A percentile compares a stretch with the other conserved stretches of the same genome.
phyloP scores from a whole-genome alignment of 35 echinoderm and acorn worm genomes.

The Amphiura filiformis region DNA sequence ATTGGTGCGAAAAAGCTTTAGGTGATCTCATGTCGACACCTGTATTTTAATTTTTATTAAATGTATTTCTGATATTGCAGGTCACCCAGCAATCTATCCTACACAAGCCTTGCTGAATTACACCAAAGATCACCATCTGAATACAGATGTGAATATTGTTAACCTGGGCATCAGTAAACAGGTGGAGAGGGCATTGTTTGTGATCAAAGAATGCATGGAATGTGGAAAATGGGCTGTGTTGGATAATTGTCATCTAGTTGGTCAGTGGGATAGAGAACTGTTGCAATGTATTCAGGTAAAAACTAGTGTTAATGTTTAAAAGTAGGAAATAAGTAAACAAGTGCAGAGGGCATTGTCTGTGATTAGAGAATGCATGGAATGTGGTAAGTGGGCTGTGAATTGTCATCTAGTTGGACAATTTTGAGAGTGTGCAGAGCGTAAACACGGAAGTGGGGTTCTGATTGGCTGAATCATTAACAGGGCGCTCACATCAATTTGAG shows the following conservation, averaged over 20 bases:
- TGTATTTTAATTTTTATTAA: no score
- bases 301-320: no score
- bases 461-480: no score
- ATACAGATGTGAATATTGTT: constrained; percentile 45
- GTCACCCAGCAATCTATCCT: not conserved
- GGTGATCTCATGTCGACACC: no score
- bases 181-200: constrained; percentile 29
- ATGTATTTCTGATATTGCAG: no score
- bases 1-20: no score
- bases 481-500: no score
- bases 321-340: constrained; percentile 13
- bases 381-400: constrained; percentile 83
- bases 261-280: constrained; percentile 35
- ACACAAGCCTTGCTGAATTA: not conserved
- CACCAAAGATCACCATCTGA: not conserved
- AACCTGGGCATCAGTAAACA: constrained; percentile 67
- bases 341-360: constrained; percentile 34
- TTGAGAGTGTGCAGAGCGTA: no score
- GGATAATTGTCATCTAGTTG: constrained; percentile 74
- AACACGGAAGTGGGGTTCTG: no score
- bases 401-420: constrained; percentile 69
- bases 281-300: constrained; percentile 59
- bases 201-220: constrained; percentile 50
- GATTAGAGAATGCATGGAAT: constrained; percentile 41
- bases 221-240: constrained; percentile 80